Evolutionary conservation across 2,113 vertebrate genomes (phyloP), one percentile per base, ranked within the genome.

Genomic region (Amphiprion percula): DNA sequence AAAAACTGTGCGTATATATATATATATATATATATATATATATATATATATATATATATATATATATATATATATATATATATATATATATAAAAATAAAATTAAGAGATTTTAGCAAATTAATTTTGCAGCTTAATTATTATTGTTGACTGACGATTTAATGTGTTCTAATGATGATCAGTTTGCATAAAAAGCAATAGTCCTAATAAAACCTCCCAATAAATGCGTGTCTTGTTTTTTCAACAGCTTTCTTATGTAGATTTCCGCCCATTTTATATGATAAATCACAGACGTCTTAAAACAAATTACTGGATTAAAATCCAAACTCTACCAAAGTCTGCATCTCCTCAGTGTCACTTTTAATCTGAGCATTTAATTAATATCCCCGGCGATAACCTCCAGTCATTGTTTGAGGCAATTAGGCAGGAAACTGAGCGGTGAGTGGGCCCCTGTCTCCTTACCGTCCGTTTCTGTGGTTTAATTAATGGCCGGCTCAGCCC

Each of bases 391-490:
- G 82, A 82, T 88, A 39, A 83, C 81, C 78, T 81, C 82, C 49
- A 46, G 77, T 54, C 62, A 77, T 68, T 84, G 88, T 87, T 80
- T 79, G 59, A 77, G 70, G 74, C 74, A 84, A 77, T 90, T 82
- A 87, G 82, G 68, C 88, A 86, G 86, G 86, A 90, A 84, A 90
- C 82, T 56, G 88, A 83, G 83, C 67, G 77, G 23, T 61, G 62
- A 83, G 87, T 87, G 87, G 37, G 37, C 72, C 63, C 63, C 5
- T 62, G 55, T 30, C 64, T 81, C 26, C 97, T 98, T 88, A 99
- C 98, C 97, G 98, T 99, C 91, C 98, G 95, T 91, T 99, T 99
- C 92, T 97, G 97, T 8, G 96, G 97, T 90, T 99, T 99, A 94
- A 99, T 99, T 91, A 99, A 96, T 74, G 98, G 98, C 80, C 98